A percentile compares a stretch with the other conserved stretches of the same genome.
These are phyloP conservation scores for Candoia aspera DNA, from an alignment of 2,113 vertebrate genomes.

Conservation along the genomic window DNA sequence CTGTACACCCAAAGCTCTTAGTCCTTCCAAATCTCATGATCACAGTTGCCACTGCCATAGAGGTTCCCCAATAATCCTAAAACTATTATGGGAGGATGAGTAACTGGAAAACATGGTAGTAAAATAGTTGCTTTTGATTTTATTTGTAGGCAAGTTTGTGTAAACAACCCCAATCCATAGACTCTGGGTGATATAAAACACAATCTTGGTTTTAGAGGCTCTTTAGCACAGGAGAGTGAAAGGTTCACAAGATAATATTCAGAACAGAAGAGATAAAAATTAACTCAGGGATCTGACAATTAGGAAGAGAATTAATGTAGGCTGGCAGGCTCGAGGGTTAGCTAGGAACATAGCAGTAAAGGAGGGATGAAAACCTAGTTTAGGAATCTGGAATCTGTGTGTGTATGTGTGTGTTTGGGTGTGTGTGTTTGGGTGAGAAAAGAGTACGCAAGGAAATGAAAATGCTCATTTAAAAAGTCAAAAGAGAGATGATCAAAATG, in stretches of 20 bases:
- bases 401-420: no score
- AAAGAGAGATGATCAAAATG: not conserved
- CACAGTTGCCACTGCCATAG: not conserved
- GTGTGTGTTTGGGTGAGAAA: no score
- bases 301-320: not conserved
- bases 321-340: not conserved
- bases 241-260: not conserved
- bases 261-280: not conserved
- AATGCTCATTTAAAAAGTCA: not conserved
- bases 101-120: not conserved
- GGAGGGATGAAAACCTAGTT: not conserved
- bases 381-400: not conserved
- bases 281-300: not conserved
- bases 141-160: not conserved
- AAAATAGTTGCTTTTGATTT: not conserved
- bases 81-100: not conserved
- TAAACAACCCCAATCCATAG: not conserved
- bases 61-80: not conserved
- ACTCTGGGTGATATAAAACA: not conserved
- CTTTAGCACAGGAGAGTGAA: not conserved
- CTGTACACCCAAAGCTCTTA: not conserved
- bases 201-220: not conserved
- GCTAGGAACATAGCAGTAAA: not conserved
- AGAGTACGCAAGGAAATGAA: not conserved
- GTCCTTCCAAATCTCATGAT: not conserved